Base-by-base conservation (phyloP, 2,888 invertebrate genomes). In the Cephus pygmeus region DNA sequence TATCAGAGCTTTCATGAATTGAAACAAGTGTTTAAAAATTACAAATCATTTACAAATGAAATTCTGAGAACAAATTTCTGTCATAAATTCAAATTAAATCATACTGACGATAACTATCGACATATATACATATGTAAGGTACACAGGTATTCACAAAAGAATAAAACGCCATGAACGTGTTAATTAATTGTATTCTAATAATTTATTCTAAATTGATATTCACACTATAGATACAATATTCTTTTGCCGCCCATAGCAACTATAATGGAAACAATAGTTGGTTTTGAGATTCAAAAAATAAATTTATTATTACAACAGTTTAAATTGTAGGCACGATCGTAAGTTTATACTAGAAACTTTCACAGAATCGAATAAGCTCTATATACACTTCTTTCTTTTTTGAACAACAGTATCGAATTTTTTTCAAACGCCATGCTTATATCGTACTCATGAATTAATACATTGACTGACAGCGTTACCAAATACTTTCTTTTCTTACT, bases 151-250 rank as follows among this genome's bases (percentile, higher is more conserved):
- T 56, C 2, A 9, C 23, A 23, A 56, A 56, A 56, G 9, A 2
- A 56, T 56, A 23, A 56, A 56, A 56, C 23, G 23, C 23, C 56
- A 23, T 23, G 6, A 56, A 56, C 9, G 23, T 23, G 23, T 9
- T 9, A 56, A 83, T 79, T 81, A 83, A 83, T 85, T 84, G 84
- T 81, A 83, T 84, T 85, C 81, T 83, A 84, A 84, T 78, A 81
- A 80, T 77, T 79, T 81, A 84, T 85, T 82, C 82, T 86, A 88
- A 83, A 80, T 84, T 81, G 79, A 82, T 88, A 88, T 88, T 88
- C 87, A 88, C 88, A 88, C 77, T 88, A 88, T 88, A 88, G 83
- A 83, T 88, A 88, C 88, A 88, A 76, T 76, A 79, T 40, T 73
- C 69, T 77, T 36, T 35, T 75, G 76, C 78, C 75, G 69, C 31